phyloP scores from a whole-genome alignment of 2,888 invertebrate genomes.

The Brenthis ino region DNA sequence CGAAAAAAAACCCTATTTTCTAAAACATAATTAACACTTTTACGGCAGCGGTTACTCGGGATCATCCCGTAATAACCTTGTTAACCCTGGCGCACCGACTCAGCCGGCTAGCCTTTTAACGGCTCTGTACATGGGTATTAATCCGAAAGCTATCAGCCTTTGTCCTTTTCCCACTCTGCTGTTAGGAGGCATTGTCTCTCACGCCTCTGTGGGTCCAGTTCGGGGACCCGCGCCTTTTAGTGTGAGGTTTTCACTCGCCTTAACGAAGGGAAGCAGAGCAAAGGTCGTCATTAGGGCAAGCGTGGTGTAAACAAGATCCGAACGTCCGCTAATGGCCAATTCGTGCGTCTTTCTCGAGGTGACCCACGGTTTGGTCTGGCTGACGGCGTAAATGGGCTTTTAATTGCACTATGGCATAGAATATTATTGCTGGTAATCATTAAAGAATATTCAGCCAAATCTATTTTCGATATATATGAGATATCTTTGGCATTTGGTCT shows the following conservation, averaged over 20 bases:
- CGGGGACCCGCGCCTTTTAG: slow-evolving; percentile 79
- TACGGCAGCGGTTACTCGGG: slow-evolving; percentile 78
- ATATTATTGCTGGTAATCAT: slow-evolving; percentile 62
- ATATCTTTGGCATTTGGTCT: too few species aligned
- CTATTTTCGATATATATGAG: slow-evolving; percentile 24
- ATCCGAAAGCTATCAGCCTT: slow-evolving; percentile 79
- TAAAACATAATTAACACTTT: slow-evolving; percentile 80
- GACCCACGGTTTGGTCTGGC: slow-evolving; percentile 76
- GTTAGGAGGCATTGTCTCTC: slow-evolving; percentile 62
- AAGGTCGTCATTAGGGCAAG: slow-evolving; percentile 84
- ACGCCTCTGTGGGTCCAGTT: slow-evolving; percentile 72
- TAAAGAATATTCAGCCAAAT: slow-evolving; percentile 30
- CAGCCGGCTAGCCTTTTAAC: slow-evolving; percentile 80
- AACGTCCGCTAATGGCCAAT: slow-evolving; percentile 83
- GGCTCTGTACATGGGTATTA: slow-evolving; percentile 79
- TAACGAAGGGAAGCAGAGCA: slow-evolving; percentile 83
- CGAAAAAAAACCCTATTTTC: slow-evolving; percentile 64
- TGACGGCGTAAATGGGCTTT: slow-evolving; percentile 76
- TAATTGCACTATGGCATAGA: slow-evolving; percentile 81
- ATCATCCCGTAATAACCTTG: slow-evolving; percentile 82
- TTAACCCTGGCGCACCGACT: slow-evolving; percentile 78
- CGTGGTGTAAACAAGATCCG: slow-evolving; percentile 82
- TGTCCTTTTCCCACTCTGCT: slow-evolving; percentile 67
- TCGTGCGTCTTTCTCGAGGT: slow-evolving; percentile 78
- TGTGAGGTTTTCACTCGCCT: slow-evolving; percentile 82